Conservation (phyloP, 2,797 vertebrate species). For the Onychomys torridus region DNA sequence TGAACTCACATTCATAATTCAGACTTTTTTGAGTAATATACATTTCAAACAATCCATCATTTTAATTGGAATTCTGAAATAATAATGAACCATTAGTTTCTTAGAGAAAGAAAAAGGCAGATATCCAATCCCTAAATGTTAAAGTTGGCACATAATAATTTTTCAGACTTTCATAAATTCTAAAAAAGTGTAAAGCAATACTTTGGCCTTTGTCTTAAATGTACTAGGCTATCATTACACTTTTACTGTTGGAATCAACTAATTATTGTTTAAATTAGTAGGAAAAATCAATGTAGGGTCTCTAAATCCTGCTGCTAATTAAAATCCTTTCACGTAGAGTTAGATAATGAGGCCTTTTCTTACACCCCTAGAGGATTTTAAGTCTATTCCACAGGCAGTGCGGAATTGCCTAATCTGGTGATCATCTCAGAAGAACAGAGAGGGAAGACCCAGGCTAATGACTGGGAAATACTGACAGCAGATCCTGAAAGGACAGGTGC, state of each 20-base stretch:
- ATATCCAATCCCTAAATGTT: slow-evolving; percentile 65
- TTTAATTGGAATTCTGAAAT: slow-evolving; percentile 81
- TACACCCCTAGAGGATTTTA: background rate
- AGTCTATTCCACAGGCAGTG: background rate
- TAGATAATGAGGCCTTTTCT: background rate
- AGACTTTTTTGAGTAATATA: slow-evolving; percentile 60
- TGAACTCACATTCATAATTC: slow-evolving; percentile 73
- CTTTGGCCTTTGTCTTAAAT: slow-evolving; percentile 55
- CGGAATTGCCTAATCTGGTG: background rate
- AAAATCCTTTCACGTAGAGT: background rate
- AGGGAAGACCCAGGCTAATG: background rate
- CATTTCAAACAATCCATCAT: slow-evolving; percentile 79
- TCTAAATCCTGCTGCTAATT: slow-evolving; percentile 40
- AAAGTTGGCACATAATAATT: slow-evolving; percentile 74
- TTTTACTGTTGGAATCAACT: slow-evolving; percentile 14
- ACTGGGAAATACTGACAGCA: background rate
- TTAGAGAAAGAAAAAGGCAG: slow-evolving; percentile 52
- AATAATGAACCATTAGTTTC: slow-evolving; percentile 78
- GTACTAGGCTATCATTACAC: background rate
- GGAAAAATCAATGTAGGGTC: background rate
- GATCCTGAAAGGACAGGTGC: background rate
- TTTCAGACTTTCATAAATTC: slow-evolving; percentile 71
- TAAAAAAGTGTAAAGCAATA: slow-evolving; percentile 47
- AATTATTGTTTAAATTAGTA: slow-evolving; percentile 58
- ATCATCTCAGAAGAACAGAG: background rate